Base-by-base conservation (phyloP, 2,797 vertebrate species). In the Toxotes lorentzi region DNA sequence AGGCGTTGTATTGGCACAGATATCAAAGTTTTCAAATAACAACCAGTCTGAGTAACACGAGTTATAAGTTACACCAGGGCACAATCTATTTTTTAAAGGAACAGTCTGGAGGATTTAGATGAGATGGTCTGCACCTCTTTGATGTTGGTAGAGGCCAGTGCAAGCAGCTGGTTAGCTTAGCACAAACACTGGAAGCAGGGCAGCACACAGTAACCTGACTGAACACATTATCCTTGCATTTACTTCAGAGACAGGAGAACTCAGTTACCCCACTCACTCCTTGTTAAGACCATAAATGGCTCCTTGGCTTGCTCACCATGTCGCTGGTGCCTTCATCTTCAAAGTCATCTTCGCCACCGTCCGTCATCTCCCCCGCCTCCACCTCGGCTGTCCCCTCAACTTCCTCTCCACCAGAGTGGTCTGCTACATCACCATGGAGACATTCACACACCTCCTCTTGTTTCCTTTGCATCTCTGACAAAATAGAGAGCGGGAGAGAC, bases 361-460 rank as follows among this genome's bases (percentile, higher is more conserved):
- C 97, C 83, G 96, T 97, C 96, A 98, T 96, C 86, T 98, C 97
- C 91, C 97, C 97, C 35, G 95, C 96, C 93, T 97, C 96, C 66
- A 95, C 94, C 91, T 97, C 97, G 53, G 92, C 95, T 68, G 93
- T 94, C 89, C 95, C 96, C 91, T 95, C 96, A 72, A 79, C 93
- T 73, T 96, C 96, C 76, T 97, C 97, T 89, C 95, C 96, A 58
- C 94, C 94, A 43, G 95, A 97, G 86, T 94, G 96, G 87, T 97
- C 96, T 78, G 93, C 96, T 50, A 92, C 93, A 81, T 97, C 96
- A 53, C 97, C 96, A 92, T 96, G 97, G 89, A 95, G 95, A 95
- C 96, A 94, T 89, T 96, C 96, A 82, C 95, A 94, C 88, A 92
- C 93, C 86, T 96, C 96, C 88, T 97, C 96, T 85, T 96, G 95